phyloP scores from a whole-genome alignment of 2,113 vertebrate genomes.

The Rousettus leschenaultii region DNA sequence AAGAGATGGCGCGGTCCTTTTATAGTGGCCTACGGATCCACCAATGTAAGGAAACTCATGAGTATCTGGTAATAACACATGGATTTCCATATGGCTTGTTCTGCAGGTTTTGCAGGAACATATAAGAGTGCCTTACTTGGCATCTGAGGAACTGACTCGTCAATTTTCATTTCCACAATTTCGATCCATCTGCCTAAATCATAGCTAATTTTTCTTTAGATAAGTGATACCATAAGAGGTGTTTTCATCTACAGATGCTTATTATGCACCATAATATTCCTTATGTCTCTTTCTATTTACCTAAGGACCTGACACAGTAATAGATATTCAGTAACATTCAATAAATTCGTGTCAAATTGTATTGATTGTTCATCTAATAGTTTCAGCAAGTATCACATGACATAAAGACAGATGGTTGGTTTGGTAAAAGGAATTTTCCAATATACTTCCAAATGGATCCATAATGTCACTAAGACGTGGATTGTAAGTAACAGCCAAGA shows the following conservation, averaged over 20 bases:
- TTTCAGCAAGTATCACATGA: not conserved
- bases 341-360: not conserved
- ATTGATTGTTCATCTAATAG: not conserved
- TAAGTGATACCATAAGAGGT: not conserved
- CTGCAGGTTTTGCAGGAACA: not conserved
- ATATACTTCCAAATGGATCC: not conserved
- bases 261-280: not conserved
- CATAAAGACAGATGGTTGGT: not conserved
- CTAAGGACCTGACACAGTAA: not conserved
- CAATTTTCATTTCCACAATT: not conserved
- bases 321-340: not conserved
- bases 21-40: not conserved
- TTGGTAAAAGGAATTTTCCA: not conserved
- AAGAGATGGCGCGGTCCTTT: not conserved
- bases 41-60: not conserved
- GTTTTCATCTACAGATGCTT: not conserved
- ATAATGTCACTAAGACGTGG: not conserved
- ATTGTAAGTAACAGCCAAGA: not conserved
- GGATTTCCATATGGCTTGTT: not conserved
- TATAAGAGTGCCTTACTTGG: not conserved
- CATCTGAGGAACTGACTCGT: not conserved
- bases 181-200: not conserved
- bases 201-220: not conserved
- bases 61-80: not conserved
- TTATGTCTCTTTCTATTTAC: not conserved